Conservation (phyloP, 2,888 invertebrate genomes). For the Microplitis manilae region DNA sequence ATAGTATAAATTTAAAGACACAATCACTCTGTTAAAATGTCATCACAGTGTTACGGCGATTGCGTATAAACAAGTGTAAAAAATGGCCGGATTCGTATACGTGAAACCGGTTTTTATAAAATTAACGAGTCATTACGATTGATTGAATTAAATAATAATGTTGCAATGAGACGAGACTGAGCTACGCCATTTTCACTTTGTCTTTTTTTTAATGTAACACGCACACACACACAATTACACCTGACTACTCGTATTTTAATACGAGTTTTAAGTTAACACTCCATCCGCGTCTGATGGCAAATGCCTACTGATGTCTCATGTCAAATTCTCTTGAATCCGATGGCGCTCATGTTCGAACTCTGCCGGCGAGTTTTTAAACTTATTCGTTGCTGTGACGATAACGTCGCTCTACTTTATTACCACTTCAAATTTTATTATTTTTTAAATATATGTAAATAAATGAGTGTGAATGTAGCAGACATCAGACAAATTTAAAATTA, state of each 20-base stretch:
- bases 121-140: background rate
- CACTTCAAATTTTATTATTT: background rate
- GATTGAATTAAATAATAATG: constrained; percentile 35
- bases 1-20: background rate
- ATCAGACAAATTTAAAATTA: too few species aligned
- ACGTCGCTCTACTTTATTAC: background rate
- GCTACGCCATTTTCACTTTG: constrained; percentile 63
- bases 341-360: background rate
- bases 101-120: background rate
- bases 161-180: constrained; percentile 37
- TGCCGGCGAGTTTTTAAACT: background rate
- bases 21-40: constrained; percentile 6
- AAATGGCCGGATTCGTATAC: constrained; percentile 4
- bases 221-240: constrained; percentile 41
- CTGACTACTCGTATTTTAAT: constrained; percentile 56
- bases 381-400: constrained; percentile 18
- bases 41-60: background rate
- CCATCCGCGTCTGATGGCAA: constrained; percentile 45
- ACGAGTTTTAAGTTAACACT: constrained; percentile 40
- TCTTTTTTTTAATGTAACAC: constrained; percentile 42
- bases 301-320: constrained; percentile 47
- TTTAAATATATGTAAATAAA: background rate
- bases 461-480: too few species aligned
- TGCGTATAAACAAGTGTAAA: background rate
- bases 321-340: constrained; percentile 38